Evolutionary conservation across 2,888 invertebrate species (phyloP).

Genomic region (Quadroppia sp.): DNA sequence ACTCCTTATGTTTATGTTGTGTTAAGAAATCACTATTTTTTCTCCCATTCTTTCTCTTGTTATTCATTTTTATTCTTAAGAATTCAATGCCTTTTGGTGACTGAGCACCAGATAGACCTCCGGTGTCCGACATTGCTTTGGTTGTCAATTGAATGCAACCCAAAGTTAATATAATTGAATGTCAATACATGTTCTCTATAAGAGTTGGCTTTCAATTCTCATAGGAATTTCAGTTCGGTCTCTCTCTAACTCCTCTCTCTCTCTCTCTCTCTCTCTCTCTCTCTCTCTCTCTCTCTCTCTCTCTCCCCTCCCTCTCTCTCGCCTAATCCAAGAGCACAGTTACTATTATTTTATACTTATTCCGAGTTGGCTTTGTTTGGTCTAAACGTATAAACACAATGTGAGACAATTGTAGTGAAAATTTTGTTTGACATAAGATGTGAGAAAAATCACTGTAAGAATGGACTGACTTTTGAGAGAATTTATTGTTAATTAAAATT

Average conservation of each 20-base stretch:
- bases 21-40: not conserved
- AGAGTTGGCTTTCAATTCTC: not conserved
- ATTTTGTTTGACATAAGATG: not conserved
- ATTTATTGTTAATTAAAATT: constrained; percentile 8
- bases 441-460: not conserved
- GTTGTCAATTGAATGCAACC: constrained; percentile 29
- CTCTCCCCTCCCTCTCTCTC: not conserved
- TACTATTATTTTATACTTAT: not conserved
- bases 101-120: not conserved
- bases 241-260: constrained; percentile 3
- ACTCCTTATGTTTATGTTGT: constrained; percentile 14
- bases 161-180: constrained; percentile 27
- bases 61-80: not conserved
- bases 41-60: not conserved
- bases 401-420: not conserved
- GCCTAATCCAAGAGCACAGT: not conserved
- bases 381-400: not conserved
- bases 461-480: not conserved
- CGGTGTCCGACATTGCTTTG: constrained; percentile 10
- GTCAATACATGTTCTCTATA: constrained; percentile 28
- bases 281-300: constrained; percentile 11
- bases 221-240: not conserved
- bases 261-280: constrained; percentile 12
- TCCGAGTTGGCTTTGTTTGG: constrained; percentile 1
- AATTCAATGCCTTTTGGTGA: not conserved